These are phyloP conservation scores for Kuschelorhynchus macadamiae DNA, from an alignment of 2,888 invertebrate species.

Conservation along the genomic window DNA sequence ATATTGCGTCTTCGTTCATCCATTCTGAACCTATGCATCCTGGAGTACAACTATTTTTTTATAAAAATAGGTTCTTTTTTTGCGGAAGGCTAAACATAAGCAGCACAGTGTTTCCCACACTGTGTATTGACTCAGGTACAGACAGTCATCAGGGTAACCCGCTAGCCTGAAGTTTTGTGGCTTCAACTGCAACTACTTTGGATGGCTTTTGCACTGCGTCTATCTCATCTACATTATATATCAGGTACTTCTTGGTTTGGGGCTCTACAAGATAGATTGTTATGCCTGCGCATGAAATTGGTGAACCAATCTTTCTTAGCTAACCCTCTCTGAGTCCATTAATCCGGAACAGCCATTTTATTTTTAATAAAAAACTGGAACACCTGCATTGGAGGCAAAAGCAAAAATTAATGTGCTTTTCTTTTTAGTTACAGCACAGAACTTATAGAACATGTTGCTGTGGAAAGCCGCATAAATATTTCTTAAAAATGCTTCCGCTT, in stretches of 20 bases:
- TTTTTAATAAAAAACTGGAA: no score
- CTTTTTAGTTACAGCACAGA: no score
- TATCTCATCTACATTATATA: conserved; percentile 62
- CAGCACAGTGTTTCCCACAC: conserved; percentile 54
- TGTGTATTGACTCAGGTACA: conserved; percentile 54
- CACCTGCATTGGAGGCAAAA: conserved; percentile 6
- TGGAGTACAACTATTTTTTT: conserved; percentile 55
- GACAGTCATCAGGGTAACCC: conserved; percentile 60
- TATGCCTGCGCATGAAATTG: not conserved
- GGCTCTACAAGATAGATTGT: conserved; percentile 1
- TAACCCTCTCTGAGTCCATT: not conserved
- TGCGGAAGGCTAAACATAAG: conserved; percentile 62
- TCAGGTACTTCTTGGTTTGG: conserved; percentile 11
- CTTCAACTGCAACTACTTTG: conserved; percentile 61
- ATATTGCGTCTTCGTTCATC: conserved; percentile 54
- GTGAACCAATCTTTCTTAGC: not conserved
- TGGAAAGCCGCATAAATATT: no score
- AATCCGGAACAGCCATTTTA: not conserved
- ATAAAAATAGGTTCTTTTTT: conserved; percentile 51
- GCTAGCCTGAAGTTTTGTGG: conserved; percentile 64
- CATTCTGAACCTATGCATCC: conserved; percentile 54
- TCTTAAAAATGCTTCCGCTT: no score
- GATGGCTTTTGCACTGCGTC: conserved; percentile 65
- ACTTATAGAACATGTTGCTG: conserved; percentile 1
- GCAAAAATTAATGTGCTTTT: conserved; percentile 1